Evolutionary conservation across 2,797 vertebrate species (phyloP), one percentile per base, ranked within the genome.

Genomic region (Halcyon badia): DNA sequence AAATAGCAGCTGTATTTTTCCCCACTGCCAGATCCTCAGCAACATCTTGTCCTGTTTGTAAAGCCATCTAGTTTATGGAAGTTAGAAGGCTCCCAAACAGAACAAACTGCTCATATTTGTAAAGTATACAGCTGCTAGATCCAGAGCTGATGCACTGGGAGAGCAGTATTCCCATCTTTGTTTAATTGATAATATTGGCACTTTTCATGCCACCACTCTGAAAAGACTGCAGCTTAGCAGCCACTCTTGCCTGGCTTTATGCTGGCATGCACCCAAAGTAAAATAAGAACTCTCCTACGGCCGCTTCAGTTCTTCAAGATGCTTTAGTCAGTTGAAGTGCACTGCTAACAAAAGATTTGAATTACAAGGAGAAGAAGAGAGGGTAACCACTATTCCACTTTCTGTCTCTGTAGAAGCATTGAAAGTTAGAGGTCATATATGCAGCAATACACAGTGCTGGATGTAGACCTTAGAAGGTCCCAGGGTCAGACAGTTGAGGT

Each of bases 101-200:
- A 94, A 28, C 91, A 92, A 77, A 76, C 89, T 94, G 89, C 82
- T 92, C 19, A 1, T 92, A 65, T 87, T 95, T 94, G 84, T 96
- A 66, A 90, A 71, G 82, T 60, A 75, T 94, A 78, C 89, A 95
- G 89, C 94, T 80, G 78, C 82, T 75, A 51, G 68, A 91, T 91
- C 68, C 75, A 68, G 84, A 83, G 90, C 84, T 90, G 86, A 57
- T 83, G 89, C 60, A 18, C 75, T 89, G 92, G 87, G 90, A 94
- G 58, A 77, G 24, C 84, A 57, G 28, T 77, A 96, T 95, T 89
- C 75, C 68, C 76, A 52, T 83, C 79, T 85, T 92, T 77, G 49
- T 89, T 96, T 96, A 95, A 96, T 84, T 94, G 92, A 89, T 96
- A 81, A 82, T 73, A 58, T 89, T 97, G 89, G 80, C 87, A 84